Percentiles rank a stretch among this genome's conserved stretches.
Evolutionary conservation across 2,113 vertebrate species (phyloP).

Genomic region (Equus quagga): DNA sequence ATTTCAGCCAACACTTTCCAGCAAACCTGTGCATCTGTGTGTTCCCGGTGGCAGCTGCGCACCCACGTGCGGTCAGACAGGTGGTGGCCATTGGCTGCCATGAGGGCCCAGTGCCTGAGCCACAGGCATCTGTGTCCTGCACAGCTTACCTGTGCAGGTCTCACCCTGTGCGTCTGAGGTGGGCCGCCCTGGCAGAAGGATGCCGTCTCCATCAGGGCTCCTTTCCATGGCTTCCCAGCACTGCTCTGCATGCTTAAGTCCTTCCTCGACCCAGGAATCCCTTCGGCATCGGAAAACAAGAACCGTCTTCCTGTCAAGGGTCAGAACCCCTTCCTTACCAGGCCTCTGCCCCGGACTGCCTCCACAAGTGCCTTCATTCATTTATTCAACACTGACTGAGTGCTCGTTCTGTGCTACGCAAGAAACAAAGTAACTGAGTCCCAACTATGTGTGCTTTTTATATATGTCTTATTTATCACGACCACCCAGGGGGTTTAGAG

Average conservation of each 20-base stretch:
- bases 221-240: background rate
- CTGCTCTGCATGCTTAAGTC: background rate
- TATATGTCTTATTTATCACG: background rate
- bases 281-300: background rate
- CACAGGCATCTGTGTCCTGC: background rate
- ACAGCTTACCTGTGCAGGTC: too few relatives aligned
- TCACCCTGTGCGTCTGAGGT: fast-evolving
- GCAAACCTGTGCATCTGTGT: background rate
- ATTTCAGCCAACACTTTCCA: slow-evolving; percentile 55
- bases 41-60: background rate
- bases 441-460: fast-evolving
- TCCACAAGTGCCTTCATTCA: background rate
- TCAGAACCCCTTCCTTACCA: background rate
- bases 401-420: background rate
- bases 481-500: too few relatives aligned
- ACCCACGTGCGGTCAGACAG: background rate
- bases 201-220: background rate
- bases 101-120: background rate
- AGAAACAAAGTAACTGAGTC: background rate
- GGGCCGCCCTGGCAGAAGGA: background rate
- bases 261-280: background rate
- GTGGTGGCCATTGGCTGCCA: background rate
- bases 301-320: background rate
- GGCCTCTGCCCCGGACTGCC: too few relatives aligned
- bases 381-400: background rate